These are phyloP conservation scores for Ericerus pela DNA, from an alignment of 1,140 invertebrate genomes.

Conservation along the genomic window DNA sequence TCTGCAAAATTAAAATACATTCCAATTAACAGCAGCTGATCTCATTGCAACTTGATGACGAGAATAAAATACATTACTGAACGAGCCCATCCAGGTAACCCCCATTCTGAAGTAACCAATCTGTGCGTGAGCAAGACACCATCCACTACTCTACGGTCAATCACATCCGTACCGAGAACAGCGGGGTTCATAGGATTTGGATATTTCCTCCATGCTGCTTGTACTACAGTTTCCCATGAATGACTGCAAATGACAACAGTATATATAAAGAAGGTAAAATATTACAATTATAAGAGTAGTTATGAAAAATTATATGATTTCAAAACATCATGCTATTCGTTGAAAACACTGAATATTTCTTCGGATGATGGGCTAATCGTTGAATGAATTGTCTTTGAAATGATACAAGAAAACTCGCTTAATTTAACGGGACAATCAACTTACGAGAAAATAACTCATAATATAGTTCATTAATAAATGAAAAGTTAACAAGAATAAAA, in stretches of 20 bases:
- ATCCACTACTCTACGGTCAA: constrained; percentile 72
- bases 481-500: too few species aligned
- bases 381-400: too few species aligned
- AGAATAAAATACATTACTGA: constrained; percentile 54
- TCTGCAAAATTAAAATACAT: background rate
- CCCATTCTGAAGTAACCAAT: constrained; percentile 87
- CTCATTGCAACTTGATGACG: too few species aligned
- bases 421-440: background rate
- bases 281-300: too few species aligned
- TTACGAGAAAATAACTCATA: background rate
- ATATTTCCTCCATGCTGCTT: constrained; percentile 95
- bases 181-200: constrained; percentile 97
- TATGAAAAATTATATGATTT: too few species aligned
- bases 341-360: too few species aligned
- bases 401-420: too few species aligned
- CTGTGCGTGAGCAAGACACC: constrained; percentile 81
- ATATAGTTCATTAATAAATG: too few species aligned
- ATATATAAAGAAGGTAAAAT: too few species aligned
- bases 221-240: constrained; percentile 94
- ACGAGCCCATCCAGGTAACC: constrained; percentile 82
- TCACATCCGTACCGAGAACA: constrained; percentile 88
- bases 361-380: too few species aligned
- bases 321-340: too few species aligned
- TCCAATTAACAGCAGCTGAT: too few species aligned
- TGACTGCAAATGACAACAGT: constrained; percentile 41